phyloP scores from a whole-genome alignment of 2,888 invertebrate genomes.

The Trissolcus japonicus region DNA sequence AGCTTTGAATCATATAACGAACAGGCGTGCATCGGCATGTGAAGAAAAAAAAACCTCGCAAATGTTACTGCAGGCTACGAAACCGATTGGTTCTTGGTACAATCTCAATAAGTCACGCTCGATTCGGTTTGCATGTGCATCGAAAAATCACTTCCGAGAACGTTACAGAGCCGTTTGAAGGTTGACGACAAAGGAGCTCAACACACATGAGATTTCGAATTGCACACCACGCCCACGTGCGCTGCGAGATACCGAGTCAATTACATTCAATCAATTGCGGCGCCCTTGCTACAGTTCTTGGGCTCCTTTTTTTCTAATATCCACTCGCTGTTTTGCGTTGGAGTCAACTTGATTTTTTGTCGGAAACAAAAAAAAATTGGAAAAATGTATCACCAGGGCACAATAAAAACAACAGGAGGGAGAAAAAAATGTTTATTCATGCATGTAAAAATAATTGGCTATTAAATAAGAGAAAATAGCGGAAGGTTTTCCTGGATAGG shows the following conservation, averaged over 20 bases:
- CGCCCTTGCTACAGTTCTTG: constrained; percentile 6
- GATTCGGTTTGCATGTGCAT: constrained; percentile 63
- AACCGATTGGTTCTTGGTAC: constrained; percentile 65
- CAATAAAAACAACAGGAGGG: too few species aligned
- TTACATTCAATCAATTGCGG: constrained; percentile 38
- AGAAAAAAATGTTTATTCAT: too few species aligned
- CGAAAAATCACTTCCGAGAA: constrained; percentile 60
- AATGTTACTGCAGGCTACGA: constrained; percentile 54
- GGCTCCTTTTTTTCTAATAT: constrained; percentile 1
- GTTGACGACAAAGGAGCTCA: constrained; percentile 42
- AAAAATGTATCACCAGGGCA: not conserved
- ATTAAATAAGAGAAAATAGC: too few species aligned
- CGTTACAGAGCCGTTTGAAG: constrained; percentile 39
- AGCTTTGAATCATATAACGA: constrained; percentile 38
- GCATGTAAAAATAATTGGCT: too few species aligned
- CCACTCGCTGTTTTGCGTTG: not conserved
- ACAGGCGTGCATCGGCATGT: constrained; percentile 31
- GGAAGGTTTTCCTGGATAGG: too few species aligned
- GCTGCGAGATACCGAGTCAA: constrained; percentile 31
- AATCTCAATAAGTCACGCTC: constrained; percentile 65
- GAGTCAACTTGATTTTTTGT: not conserved
- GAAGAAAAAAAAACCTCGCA: constrained; percentile 37
- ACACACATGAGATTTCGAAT: constrained; percentile 43
- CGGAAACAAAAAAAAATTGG: not conserved
- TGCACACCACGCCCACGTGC: constrained; percentile 37